Conservation (phyloP, 1,140 invertebrate species). For the Aphis craccivora region DNA sequence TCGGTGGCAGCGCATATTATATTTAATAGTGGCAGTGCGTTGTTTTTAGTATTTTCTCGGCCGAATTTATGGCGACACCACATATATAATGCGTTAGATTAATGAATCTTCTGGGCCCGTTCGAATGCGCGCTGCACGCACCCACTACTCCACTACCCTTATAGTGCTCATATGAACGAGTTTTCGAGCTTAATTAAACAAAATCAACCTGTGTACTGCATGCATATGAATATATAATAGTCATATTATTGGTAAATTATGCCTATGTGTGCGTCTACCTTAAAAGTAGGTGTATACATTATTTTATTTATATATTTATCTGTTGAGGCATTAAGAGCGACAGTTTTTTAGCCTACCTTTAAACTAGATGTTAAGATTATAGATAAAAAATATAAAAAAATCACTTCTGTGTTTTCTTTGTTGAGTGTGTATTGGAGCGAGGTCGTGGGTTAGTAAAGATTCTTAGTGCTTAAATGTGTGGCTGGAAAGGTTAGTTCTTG, state of each 20-base stretch:
- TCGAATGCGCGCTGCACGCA: background rate
- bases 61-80: constrained; percentile 6
- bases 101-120: constrained; percentile 17
- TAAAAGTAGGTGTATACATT: background rate
- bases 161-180: background rate
- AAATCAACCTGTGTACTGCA: background rate
- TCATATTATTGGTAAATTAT: background rate
- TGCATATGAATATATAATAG: background rate
- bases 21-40: background rate
- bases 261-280: background rate
- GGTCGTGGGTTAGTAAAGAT: too few species aligned
- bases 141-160: background rate
- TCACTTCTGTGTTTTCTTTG: too few species aligned
- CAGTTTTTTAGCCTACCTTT: too few species aligned
- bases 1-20: background rate
- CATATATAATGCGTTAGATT: constrained; percentile 11
- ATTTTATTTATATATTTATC: background rate
- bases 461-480: too few species aligned
- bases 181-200: constrained; percentile 22
- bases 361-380: too few species aligned
- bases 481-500: too few species aligned
- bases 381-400: too few species aligned
- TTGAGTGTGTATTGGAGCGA: too few species aligned
- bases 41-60: constrained; percentile 33
- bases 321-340: too few species aligned